phyloP scores from a whole-genome alignment of 2,797 vertebrate genomes.

The Tympanoctomys barrerae region DNA sequence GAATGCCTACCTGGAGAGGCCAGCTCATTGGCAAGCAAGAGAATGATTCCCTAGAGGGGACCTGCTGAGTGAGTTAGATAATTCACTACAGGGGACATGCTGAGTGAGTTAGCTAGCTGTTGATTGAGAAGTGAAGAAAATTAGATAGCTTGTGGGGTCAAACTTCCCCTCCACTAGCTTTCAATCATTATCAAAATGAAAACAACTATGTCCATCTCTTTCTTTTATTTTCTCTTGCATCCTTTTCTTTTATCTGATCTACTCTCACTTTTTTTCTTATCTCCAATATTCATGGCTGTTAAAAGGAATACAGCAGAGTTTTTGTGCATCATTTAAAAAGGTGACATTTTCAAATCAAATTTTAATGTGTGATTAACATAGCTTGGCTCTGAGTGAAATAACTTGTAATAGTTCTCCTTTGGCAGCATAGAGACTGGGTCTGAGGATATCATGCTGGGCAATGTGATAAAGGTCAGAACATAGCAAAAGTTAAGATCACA shows the following conservation, averaged over 20 bases:
- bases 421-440: background rate
- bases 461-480: background rate
- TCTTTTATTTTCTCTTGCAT: background rate
- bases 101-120: too few species aligned
- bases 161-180: too few species aligned
- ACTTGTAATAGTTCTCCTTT: background rate
- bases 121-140: too few species aligned
- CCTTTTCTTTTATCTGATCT: background rate
- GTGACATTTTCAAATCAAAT: background rate
- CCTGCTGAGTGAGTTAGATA: too few species aligned
- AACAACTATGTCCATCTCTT: background rate
- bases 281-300: background rate
- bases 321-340: background rate
- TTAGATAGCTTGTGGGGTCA: too few species aligned
- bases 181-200: too few species aligned
- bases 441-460: background rate
- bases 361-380: background rate
- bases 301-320: background rate
- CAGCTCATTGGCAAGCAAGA: too few species aligned
- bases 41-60: too few species aligned
- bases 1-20: too few species aligned
- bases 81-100: too few species aligned
- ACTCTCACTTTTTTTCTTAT: background rate
- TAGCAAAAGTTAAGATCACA: background rate
- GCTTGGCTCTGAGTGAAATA: background rate